phyloP scores from a whole-genome alignment of 2,888 invertebrate species.

The Linnaemya vulpina region DNA sequence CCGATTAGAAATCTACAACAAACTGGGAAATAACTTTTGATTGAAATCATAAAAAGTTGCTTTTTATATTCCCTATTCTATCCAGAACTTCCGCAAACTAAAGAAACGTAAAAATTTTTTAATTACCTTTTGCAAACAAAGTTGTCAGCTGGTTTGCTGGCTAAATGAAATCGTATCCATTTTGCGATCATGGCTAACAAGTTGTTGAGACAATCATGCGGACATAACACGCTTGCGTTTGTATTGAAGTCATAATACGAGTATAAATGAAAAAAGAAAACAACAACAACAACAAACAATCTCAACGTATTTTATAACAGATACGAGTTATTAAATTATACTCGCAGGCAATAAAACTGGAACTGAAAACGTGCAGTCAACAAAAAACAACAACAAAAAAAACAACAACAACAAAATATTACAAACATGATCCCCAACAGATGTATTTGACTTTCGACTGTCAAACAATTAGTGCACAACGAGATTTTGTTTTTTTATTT shows the following conservation, averaged over 20 bases:
- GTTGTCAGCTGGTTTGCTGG: conserved; percentile 3
- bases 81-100: conserved; percentile 7
- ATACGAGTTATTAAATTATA: conserved; percentile 42
- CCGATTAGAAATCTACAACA: too few species aligned
- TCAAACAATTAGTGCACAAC: conserved; percentile 70
- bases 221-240: neutral
- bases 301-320: conserved; percentile 13
- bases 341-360: conserved; percentile 34
- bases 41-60: neutral
- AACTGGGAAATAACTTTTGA: neutral
- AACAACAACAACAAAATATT: conserved; percentile 2
- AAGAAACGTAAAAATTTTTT: neutral
- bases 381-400: neutral
- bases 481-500: conserved; percentile 27
- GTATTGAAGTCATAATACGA: neutral
- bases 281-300: conserved; percentile 33
- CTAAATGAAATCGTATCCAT: neutral
- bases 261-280: neutral
- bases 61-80: neutral
- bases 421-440: conserved; percentile 54
- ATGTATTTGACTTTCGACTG: conserved; percentile 69
- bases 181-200: conserved; percentile 63
- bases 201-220: conserved; percentile 31
- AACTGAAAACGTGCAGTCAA: conserved; percentile 34
- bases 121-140: neutral